Percentiles rank a stretch among this genome's conserved stretches.
Conservation (phyloP, 2,888 invertebrate species). For the Drosophila melanocephala region DNA sequence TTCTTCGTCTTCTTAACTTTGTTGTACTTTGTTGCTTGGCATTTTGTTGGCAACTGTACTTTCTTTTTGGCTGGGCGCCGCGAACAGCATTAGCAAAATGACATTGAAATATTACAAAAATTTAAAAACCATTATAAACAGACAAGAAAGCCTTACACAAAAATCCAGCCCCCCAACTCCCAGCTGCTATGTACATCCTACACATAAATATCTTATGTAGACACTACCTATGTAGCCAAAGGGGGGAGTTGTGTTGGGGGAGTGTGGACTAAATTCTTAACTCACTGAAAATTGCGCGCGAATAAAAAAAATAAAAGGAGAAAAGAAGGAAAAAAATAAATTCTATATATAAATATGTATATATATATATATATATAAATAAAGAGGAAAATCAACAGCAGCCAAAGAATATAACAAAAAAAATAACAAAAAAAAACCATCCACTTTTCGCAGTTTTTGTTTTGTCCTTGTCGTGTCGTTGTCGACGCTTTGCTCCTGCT, state of each 20-base stretch:
- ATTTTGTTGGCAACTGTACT: slow-evolving; percentile 70
- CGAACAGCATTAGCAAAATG: slow-evolving; percentile 68
- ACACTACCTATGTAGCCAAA: slow-evolving; percentile 21
- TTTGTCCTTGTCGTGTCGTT: slow-evolving; percentile 63
- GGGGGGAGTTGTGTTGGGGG: neutral
- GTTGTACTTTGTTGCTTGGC: slow-evolving; percentile 1
- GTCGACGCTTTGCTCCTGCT: slow-evolving; percentile 49
- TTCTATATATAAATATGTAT: slow-evolving; percentile 28
- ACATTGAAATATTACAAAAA: slow-evolving; percentile 77
- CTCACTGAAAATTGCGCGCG: slow-evolving; percentile 66
- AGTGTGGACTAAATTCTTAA: slow-evolving; percentile 49
- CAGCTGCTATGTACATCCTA: slow-evolving; percentile 10
- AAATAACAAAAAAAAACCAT: slow-evolving; percentile 51
- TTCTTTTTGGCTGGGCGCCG: slow-evolving; percentile 4
- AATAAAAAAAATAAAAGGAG: slow-evolving; percentile 53
- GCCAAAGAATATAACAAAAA: slow-evolving; percentile 33
- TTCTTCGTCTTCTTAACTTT: neutral
- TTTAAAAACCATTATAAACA: slow-evolving; percentile 79
- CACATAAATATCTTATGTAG: slow-evolving; percentile 59
- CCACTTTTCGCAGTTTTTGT: slow-evolving; percentile 73
- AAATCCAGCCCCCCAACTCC: neutral
- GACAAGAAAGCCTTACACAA: slow-evolving; percentile 42
- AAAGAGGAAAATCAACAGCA: slow-evolving; percentile 63
- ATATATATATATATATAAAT: slow-evolving; percentile 33
- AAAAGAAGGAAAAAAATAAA: slow-evolving; percentile 30